These are phyloP conservation scores for Sylvilagus bachmani DNA, from an alignment of 2,113 vertebrate species.

Conservation along the genomic window DNA sequence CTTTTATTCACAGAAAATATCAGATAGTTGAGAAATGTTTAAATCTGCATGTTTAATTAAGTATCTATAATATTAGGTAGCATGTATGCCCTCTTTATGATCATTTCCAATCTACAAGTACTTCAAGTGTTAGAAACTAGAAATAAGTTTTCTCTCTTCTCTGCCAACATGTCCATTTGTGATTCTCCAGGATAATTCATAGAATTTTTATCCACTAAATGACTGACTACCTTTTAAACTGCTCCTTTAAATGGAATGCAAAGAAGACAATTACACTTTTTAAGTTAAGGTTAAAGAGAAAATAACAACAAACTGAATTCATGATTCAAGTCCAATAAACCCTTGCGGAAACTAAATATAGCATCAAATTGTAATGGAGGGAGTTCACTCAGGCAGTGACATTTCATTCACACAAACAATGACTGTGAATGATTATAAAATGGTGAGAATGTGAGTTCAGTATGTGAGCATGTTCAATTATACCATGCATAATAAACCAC, in stretches of 20 bases:
- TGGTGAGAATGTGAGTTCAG: neutral
- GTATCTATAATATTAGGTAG: neutral
- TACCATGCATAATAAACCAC: neutral
- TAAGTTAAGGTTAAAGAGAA: constrained; percentile 45
- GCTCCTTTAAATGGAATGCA: constrained; percentile 15
- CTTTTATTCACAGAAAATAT: neutral
- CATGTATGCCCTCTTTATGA: neutral
- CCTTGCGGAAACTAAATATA: constrained; percentile 24
- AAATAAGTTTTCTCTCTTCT: neutral
- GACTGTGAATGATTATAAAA: neutral
- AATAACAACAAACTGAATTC: neutral
- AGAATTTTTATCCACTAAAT: constrained; percentile 29
- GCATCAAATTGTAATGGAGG: neutral
- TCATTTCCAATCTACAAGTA: neutral
- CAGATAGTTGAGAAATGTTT: neutral
- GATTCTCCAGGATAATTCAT: neutral
- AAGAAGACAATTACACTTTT: constrained; percentile 21
- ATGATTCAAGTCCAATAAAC: constrained; percentile 27
- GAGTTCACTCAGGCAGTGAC: neutral
- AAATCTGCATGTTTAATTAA: neutral
- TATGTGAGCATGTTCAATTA: neutral
- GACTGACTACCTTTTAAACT: constrained; percentile 23
- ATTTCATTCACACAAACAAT: constrained; percentile 33
- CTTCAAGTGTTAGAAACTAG: neutral
- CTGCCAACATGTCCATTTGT: neutral